These are phyloP conservation scores for Tapirus indicus DNA, from an alignment of 2,797 vertebrate species.

Conservation along the genomic window DNA sequence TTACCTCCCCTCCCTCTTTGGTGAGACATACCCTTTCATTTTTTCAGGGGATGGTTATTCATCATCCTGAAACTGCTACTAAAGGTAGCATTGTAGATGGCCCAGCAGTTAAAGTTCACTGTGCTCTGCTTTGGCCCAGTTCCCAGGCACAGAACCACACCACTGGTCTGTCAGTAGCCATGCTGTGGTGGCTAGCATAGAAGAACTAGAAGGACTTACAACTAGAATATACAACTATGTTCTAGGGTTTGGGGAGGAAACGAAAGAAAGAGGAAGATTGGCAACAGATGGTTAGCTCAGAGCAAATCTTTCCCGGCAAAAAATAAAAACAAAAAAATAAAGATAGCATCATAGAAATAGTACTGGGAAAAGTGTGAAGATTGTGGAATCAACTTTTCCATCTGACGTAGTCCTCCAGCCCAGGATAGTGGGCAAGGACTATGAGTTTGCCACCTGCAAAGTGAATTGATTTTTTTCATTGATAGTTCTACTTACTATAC, in stretches of 20 bases:
- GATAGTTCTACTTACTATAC: not conserved
- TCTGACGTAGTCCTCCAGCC: not conserved
- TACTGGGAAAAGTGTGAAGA: not conserved
- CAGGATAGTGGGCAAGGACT: not conserved
- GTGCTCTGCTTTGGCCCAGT: too few relatives aligned
- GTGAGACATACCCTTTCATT: not conserved
- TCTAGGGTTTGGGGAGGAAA: too few relatives aligned
- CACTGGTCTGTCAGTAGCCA: too few relatives aligned
- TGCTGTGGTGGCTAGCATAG: too few relatives aligned
- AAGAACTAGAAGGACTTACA: too few relatives aligned
- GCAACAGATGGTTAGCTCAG: too few relatives aligned
- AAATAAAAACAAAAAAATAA: not conserved
- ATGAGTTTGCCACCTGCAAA: not conserved
- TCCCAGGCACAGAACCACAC: too few relatives aligned
- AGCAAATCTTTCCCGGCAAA: too few relatives aligned
- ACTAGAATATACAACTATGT: too few relatives aligned
- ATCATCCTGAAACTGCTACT: not conserved
- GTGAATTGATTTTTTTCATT: not conserved
- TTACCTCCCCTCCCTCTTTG: not conserved
- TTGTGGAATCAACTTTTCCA: not conserved
- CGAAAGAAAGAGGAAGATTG: too few relatives aligned
- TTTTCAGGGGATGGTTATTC: not conserved
- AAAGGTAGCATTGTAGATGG: not conserved
- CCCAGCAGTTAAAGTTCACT: too few relatives aligned
- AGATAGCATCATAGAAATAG: not conserved